These are phyloP conservation scores for Caerostris darwini DNA, from an alignment of 1,140 invertebrate genomes.

Conservation along the genomic window DNA sequence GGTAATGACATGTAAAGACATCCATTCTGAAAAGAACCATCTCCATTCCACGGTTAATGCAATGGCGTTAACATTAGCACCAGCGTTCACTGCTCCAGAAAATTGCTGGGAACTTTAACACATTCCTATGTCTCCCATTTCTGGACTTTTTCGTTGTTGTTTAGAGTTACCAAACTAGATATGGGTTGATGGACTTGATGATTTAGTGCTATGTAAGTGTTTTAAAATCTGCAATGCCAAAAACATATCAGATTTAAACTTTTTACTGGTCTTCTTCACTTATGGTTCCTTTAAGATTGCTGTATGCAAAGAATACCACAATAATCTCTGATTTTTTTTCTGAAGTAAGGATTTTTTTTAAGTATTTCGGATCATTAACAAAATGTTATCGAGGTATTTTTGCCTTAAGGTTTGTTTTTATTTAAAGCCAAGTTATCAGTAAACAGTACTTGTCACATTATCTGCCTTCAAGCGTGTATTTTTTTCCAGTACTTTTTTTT, in stretches of 20 bases:
- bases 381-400: slow-evolving; percentile 68
- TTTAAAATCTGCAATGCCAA: neutral
- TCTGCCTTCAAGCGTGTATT: neutral
- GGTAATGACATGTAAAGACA: slow-evolving; percentile 63
- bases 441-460: slow-evolving; percentile 1
- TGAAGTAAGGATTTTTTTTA: neutral
- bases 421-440: slow-evolving; percentile 49
- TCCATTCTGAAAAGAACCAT: slow-evolving; percentile 33
- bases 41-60: neutral
- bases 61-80: neutral
- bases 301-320: neutral
- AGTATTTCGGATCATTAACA: slow-evolving; percentile 61
- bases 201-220: neutral
- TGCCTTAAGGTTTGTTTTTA: slow-evolving; percentile 55
- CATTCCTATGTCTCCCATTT: neutral
- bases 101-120: slow-evolving; percentile 16
- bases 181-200: neutral
- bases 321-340: neutral
- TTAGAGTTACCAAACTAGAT: neutral
- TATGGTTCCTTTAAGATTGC: slow-evolving; percentile 53
- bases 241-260: neutral
- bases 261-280: neutral
- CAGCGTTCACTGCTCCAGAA: neutral
- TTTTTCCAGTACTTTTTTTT: neutral
- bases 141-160: neutral